These are phyloP conservation scores for Drosophila phalerata DNA, from an alignment of 2,888 invertebrate genomes.

Conservation along the genomic window DNA sequence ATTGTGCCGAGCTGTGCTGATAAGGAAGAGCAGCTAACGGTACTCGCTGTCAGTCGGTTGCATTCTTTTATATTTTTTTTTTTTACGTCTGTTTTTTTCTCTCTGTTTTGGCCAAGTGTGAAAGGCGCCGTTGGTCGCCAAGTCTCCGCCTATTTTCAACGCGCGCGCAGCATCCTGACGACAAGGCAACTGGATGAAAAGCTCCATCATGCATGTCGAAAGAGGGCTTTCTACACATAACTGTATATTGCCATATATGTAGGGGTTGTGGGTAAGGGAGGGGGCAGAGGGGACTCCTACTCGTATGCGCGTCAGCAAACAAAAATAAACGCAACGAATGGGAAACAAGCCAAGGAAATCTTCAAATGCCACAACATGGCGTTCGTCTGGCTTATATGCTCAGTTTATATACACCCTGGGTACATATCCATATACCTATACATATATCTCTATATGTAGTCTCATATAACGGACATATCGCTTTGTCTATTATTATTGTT, in stretches of 20 bases:
- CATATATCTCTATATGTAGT: constrained; percentile 13
- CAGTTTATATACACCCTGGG: constrained; percentile 13
- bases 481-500: constrained; percentile 40
- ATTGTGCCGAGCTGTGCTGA: constrained; percentile 50
- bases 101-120: constrained; percentile 42
- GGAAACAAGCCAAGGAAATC: constrained; percentile 58
- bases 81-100: constrained; percentile 16
- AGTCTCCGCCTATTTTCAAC: constrained; percentile 85
- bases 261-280: not conserved
- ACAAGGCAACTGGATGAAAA: constrained; percentile 40
- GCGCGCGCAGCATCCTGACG: constrained; percentile 84
- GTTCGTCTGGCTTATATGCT: constrained; percentile 60
- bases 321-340: constrained; percentile 72
- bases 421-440: constrained; percentile 2
- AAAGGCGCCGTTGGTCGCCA: constrained; percentile 56
- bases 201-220: constrained; percentile 46
- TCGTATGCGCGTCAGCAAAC: constrained; percentile 62
- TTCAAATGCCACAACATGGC: constrained; percentile 70
- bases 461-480: constrained; percentile 36
- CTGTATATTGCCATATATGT: constrained; percentile 14
- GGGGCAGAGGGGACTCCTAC: constrained; percentile 49
- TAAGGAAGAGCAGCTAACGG: constrained; percentile 59
- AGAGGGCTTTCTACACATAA: constrained; percentile 15
- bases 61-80: constrained; percentile 32
- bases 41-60: constrained; percentile 42